Evolutionary conservation across 2,797 vertebrate genomes (phyloP), one percentile per base, ranked within the genome.

Genomic region (Platyrinchus mystaceus): DNA sequence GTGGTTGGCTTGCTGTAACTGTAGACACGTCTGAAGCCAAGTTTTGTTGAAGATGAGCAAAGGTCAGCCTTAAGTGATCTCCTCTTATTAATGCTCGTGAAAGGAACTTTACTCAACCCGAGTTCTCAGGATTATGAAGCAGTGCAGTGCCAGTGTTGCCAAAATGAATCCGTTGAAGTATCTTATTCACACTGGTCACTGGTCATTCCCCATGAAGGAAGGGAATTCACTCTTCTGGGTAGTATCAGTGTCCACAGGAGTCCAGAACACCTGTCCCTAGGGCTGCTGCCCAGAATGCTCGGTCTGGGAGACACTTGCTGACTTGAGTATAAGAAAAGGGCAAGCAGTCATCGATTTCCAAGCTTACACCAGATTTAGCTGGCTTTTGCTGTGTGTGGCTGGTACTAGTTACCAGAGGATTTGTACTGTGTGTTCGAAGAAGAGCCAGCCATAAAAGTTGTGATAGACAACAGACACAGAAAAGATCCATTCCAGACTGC

Each of bases 371-470:
- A 84, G 84, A 92, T 77, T 84, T 63, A 82, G 56, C 92, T 74
- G 86, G 78, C 90, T 96, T 93, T 92, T 96, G 90, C 89, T 94
- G 70, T 46, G 67, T 71, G 92, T 87, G 71, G 81, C 95, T 96
- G 95, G 93, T 96, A 92, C 78, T 69, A 94, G 90, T 97, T 96
- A 96, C 90, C 78, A 89, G 84, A 92, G 86, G 95, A 95, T 96
- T 96, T 94, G 96, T 95, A 93, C 93, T 82, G 80, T 79, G 90
- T 84, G 74, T 34, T 95, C 89, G 95, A 95, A 95, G 87, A 94
- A 87, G 87, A 94, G 87, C 84, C 92, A 95, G 87, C 82, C 84
- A 73, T 91, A 92, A 92, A 94, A 96, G 76, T 79, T 91, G 26
- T 95, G 93, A 91, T 2, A 78, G 92, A 92, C 90, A 95, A 92